Evolutionary conservation across 2,797 vertebrate species (phyloP).

Genomic region (Spondyliosoma cantharus): DNA sequence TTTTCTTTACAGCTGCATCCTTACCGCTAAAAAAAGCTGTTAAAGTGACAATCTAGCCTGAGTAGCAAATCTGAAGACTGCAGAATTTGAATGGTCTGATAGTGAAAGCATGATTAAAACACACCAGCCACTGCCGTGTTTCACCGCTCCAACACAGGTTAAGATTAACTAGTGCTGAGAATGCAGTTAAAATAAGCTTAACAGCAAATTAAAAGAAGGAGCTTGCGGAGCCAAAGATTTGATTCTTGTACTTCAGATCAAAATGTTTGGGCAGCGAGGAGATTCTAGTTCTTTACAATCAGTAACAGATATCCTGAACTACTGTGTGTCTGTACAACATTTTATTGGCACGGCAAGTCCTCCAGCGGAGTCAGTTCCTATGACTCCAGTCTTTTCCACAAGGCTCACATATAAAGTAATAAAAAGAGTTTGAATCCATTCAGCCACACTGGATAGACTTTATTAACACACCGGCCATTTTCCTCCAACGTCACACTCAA

Average conservation of each 20-base stretch:
- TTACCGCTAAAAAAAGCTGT: slow-evolving; percentile 60
- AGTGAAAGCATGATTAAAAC: slow-evolving; percentile 60
- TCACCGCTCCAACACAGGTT: slow-evolving; percentile 44
- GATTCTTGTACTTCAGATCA: slow-evolving; percentile 24
- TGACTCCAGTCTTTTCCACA: slow-evolving; percentile 26
- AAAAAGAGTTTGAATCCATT: slow-evolving; percentile 35
- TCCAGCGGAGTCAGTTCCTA: slow-evolving; percentile 24
- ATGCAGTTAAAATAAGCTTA: slow-evolving; percentile 62
- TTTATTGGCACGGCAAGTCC: slow-evolving; percentile 34
- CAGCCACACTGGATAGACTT: slow-evolving; percentile 31
- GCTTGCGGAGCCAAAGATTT: slow-evolving; percentile 24
- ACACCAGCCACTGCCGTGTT: slow-evolving; percentile 36
- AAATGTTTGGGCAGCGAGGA: slow-evolving; percentile 25
- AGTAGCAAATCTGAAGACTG: slow-evolving; percentile 51
- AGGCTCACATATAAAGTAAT: slow-evolving; percentile 42
- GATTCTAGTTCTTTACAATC: slow-evolving; percentile 12
- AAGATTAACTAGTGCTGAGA: slow-evolving; percentile 59
- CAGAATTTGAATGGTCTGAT: slow-evolving; percentile 35
- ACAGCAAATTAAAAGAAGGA: slow-evolving; percentile 43
- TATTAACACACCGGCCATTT: no score
- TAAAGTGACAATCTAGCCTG: slow-evolving; percentile 66
- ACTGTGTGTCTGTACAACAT: slow-evolving; percentile 46
- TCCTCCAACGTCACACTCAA: no score
- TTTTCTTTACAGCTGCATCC: slow-evolving; percentile 54
- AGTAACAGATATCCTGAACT: slow-evolving; percentile 47